These are phyloP conservation scores for Drosophila niveifrons DNA, from an alignment of 2,888 invertebrate species.

Conservation along the genomic window DNA sequence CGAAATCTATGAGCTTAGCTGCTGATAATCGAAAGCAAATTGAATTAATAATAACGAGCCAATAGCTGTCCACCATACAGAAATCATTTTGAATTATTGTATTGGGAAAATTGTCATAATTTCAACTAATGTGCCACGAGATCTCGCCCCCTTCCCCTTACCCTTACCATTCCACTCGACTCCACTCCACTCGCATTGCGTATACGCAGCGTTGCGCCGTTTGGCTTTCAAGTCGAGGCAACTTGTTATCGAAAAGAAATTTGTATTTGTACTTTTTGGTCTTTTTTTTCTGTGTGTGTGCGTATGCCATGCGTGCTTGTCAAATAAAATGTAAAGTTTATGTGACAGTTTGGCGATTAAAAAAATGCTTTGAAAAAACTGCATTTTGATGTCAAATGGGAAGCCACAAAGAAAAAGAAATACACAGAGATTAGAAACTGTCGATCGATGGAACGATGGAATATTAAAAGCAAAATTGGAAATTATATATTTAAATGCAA, in stretches of 20 bases:
- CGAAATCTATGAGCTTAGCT: constrained; percentile 41
- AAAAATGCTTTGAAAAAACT: constrained; percentile 65
- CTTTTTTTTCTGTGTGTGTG: constrained; percentile 32
- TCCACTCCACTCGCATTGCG: constrained; percentile 31
- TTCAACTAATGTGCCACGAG: constrained; percentile 71
- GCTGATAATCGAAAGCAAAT: constrained; percentile 76
- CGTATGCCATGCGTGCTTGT: constrained; percentile 77
- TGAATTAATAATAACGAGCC: constrained; percentile 73
- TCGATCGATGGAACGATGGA: constrained; percentile 38
- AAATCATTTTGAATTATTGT: constrained; percentile 73
- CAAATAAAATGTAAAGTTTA: constrained; percentile 80
- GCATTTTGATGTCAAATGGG: constrained; percentile 68
- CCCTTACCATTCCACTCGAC: neutral
- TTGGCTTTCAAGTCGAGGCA: constrained; percentile 29
- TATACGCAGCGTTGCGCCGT: constrained; percentile 30
- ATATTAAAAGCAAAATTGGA: constrained; percentile 59
- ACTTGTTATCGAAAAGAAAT: constrained; percentile 72
- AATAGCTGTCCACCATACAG: constrained; percentile 60
- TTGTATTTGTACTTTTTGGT: constrained; percentile 30
- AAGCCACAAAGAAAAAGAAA: constrained; percentile 30
- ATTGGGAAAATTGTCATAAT: constrained; percentile 77
- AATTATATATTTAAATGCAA: constrained; percentile 78
- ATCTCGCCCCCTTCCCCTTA: constrained; percentile 30
- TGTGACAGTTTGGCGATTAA: constrained; percentile 80
- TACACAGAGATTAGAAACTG: constrained; percentile 74